A percentile compares a stretch with the other conserved stretches of the same genome.
These are phyloP conservation scores for Pseudococcus longispinus DNA, from an alignment of 2,888 invertebrate species.

Conservation along the genomic window DNA sequence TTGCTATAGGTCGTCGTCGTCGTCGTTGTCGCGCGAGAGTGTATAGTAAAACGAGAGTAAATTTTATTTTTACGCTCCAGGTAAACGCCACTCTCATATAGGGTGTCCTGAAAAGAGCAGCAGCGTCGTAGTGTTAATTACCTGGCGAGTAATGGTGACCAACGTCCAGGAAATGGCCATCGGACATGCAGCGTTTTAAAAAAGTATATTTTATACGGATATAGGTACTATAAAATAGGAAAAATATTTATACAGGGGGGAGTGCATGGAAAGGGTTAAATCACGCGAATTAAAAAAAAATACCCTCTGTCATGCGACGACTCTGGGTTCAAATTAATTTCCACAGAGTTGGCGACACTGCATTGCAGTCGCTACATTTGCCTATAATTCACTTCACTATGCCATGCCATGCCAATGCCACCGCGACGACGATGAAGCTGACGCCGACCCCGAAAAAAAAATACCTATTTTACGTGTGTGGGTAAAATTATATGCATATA, in stretches of 20 bases:
- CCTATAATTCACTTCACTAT: not conserved
- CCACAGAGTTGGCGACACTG: constrained; percentile 18
- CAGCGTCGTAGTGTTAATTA: not conserved
- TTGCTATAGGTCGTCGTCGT: not conserved
- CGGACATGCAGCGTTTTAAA: constrained; percentile 37
- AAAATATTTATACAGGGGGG: not conserved
- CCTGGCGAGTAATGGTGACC: not conserved
- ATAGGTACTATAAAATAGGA: not conserved
- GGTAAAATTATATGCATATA: constrained; percentile 21
- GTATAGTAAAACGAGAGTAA: constrained; percentile 40
- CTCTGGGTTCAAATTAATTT: constrained; percentile 9
- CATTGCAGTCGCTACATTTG: no score
- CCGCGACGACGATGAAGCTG: not conserved
- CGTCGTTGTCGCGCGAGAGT: not conserved
- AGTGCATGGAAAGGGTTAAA: not conserved
- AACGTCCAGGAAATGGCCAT: constrained; percentile 2
- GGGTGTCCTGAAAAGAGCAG: not conserved
- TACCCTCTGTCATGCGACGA: constrained; percentile 31
- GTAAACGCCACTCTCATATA: constrained; percentile 2
- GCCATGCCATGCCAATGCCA: not conserved
- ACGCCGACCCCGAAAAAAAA: not conserved
- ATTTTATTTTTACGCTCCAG: not conserved
- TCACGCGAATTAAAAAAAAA: constrained; percentile 42
- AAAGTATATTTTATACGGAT: constrained; percentile 16
- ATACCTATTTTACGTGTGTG: constrained; percentile 13